A percentile compares a stretch with the other conserved stretches of the same genome.
Conservation (phyloP, 2,113 vertebrate genomes). For the Paraplagusia blochii region DNA sequence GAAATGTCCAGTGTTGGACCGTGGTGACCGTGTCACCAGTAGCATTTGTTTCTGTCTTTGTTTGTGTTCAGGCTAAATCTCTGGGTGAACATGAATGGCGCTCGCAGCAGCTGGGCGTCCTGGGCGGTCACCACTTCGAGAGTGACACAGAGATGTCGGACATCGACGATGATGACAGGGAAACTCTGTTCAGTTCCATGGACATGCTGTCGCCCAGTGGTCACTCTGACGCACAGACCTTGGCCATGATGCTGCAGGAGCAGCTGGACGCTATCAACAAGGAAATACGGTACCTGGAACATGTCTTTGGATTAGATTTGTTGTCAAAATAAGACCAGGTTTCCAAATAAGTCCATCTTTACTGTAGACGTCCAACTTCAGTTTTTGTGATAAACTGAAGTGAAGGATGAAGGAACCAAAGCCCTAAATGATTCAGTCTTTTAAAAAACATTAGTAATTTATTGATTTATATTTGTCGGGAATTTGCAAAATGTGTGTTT, state of each 20-base stretch:
- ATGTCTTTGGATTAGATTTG: neutral
- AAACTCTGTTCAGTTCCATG: conserved; percentile 98
- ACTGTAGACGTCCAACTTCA: neutral
- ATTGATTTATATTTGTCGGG: too few species aligned
- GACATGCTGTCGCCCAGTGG: conserved; percentile 94
- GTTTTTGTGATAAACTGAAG: conserved; percentile 8
- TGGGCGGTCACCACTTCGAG: conserved; percentile 91
- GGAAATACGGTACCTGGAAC: conserved; percentile 87
- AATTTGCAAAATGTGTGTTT: too few species aligned
- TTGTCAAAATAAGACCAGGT: conserved; percentile 1
- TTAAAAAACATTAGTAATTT: neutral
- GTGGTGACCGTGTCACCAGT: too few species aligned
- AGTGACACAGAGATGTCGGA: conserved; percentile 99
- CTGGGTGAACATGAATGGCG: conserved; percentile 96
- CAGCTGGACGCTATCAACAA: conserved; percentile 98
- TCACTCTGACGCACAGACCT: conserved; percentile 95
- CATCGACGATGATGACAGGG: conserved; percentile 94
- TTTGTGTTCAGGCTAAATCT: conserved; percentile 84
- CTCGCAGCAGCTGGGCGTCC: conserved; percentile 86
- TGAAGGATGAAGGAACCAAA: conserved; percentile 8
- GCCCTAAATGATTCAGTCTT: neutral
- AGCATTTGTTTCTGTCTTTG: neutral
- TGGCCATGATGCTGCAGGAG: conserved; percentile 99
- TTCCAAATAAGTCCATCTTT: conserved; percentile 18
- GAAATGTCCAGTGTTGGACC: too few species aligned